A percentile compares a stretch with the other conserved stretches of the same genome.
phyloP scores from a whole-genome alignment of 2,888 invertebrate genomes.

The Dryadula phaetusa region DNA sequence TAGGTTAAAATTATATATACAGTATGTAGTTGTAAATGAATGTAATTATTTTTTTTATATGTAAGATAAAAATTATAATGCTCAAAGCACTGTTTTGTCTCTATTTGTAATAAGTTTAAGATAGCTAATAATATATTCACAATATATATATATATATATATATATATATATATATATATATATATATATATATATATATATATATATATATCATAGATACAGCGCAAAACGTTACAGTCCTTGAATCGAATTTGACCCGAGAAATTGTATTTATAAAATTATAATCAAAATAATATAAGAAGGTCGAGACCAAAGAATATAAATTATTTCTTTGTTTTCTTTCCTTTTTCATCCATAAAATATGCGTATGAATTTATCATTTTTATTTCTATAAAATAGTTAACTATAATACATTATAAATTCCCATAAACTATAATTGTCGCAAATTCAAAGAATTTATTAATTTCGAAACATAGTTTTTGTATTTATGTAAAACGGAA shows the following conservation, averaged over 20 bases:
- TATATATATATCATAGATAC: no score
- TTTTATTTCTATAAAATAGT: not conserved
- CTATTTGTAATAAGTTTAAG: conserved; percentile 29
- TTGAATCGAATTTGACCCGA: no score
- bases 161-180: no score
- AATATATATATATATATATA: no score
- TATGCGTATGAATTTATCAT: no score
- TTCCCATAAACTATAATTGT: not conserved
- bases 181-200: no score
- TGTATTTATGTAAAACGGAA: conserved; percentile 2
- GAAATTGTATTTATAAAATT: no score
- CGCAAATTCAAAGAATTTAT: not conserved
- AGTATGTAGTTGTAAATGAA: not conserved
- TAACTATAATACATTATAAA: not conserved
- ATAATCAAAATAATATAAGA: no score
- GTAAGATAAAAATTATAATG: conserved; percentile 23
- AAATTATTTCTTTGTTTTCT: no score
- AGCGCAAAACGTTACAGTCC: no score
- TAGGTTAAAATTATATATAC: not conserved
- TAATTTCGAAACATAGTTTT: not conserved
- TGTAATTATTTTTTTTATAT: conserved; percentile 5
- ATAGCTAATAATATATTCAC: not conserved
- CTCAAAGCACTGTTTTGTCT: conserved; percentile 38
- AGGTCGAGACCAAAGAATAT: no score
- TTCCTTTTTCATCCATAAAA: no score